Evolutionary conservation across 2,888 invertebrate species (phyloP), one percentile per base, ranked within the genome.

Genomic region (Pristionchus maxplancki): DNA sequence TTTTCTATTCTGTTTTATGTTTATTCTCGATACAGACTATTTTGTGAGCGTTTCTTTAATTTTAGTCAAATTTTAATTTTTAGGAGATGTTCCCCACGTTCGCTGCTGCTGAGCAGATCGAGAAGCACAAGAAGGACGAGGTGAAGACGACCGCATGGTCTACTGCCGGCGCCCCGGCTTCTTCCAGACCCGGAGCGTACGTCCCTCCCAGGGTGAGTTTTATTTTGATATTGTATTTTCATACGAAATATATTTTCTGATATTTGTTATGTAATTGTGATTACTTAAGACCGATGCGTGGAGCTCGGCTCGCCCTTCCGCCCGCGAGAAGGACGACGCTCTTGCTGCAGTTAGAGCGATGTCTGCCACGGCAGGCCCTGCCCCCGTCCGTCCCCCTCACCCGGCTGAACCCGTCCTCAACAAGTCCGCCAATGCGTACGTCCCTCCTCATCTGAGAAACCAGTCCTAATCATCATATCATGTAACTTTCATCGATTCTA

Each of bases 21-120:
- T 9, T 11, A n/a, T n/a, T n/a, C n/a, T n/a, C n/a, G n/a, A n/a
- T n/a, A n/a, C n/a, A n/a, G n/a, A n/a, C n/a, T n/a, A n/a, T n/a
- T n/a, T n/a, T n/a, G n/a, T n/a, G n/a, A n/a, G n/a, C n/a, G n/a
- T n/a, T n/a, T n/a, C n/a, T n/a, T n/a, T n/a, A n/a, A n/a, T n/a
- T n/a, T n/a, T n/a, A n/a, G n/a, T n/a, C n/a, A n/a, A n/a, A n/a
- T n/a, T n/a, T n/a, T 11, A 62, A 5, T 15, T 50, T 81, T 0
- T 90, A 92, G 81, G 91, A 91, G 31, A 90, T 92, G 89, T 93
- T 93, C 91, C 93, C 93, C 17, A 93, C 93, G 8, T 90, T 93
- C 81, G 93, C 92, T 6, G 93, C 92, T 74, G 93, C 93, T 17
- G 91, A 90, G 48, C 91, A 93, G 87, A 93, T 93, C 48, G 93